Evolutionary conservation across 2,797 vertebrate species (phyloP).

Genomic region (Coccyzus lansbergi): DNA sequence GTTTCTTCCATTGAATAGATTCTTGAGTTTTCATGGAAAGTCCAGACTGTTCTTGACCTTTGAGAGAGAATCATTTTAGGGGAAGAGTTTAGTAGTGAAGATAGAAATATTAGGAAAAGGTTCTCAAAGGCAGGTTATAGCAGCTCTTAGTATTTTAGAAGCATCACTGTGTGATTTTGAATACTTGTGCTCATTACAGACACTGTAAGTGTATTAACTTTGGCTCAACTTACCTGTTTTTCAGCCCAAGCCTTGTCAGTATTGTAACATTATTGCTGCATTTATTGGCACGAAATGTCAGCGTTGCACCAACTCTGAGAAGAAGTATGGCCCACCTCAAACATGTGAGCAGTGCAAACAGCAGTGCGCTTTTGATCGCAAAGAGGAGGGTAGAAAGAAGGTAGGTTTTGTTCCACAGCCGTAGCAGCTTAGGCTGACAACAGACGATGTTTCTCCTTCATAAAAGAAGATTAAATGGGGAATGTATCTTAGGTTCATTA

Average conservation of each 20-base stretch:
- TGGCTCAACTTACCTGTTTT: slow-evolving; percentile 17
- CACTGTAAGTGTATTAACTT: neutral
- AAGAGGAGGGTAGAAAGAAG: slow-evolving; percentile 96
- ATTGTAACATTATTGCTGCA: slow-evolving; percentile 99
- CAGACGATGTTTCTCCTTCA: neutral
- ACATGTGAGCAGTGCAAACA: slow-evolving; percentile 98
- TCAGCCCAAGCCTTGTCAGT: slow-evolving; percentile 98
- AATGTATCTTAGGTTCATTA: neutral
- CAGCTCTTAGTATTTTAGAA: neutral
- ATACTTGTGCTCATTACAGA: neutral
- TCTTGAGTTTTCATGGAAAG: neutral
- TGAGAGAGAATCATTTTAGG: neutral
- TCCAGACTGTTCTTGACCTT: neutral
- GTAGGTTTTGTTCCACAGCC: slow-evolving; percentile 68
- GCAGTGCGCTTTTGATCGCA: slow-evolving; percentile 97
- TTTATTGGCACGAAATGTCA: slow-evolving; percentile 99
- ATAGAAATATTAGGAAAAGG: neutral
- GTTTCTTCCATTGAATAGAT: neutral
- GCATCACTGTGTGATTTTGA: neutral
- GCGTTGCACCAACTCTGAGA: slow-evolving; percentile 98
- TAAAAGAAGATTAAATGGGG: neutral
- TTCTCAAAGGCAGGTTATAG: neutral
- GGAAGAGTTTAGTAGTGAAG: neutral
- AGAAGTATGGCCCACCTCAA: slow-evolving; percentile 97
- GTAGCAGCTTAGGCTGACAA: neutral